Evolutionary conservation across 2,888 invertebrate species (phyloP), one percentile per base, ranked within the genome.

Genomic region (Melanotus villosus): DNA sequence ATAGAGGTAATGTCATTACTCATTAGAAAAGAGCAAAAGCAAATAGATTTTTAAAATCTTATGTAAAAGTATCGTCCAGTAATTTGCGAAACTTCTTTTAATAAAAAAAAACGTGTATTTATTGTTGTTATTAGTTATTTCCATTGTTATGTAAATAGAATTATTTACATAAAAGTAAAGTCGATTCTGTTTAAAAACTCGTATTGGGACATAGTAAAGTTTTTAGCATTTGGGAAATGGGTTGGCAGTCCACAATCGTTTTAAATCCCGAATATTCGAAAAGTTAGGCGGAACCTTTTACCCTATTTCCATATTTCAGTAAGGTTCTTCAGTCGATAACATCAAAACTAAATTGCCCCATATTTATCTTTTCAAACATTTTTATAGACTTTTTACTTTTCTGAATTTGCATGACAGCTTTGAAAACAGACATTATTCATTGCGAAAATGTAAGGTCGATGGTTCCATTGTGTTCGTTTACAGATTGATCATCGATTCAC

Each of bases 251-350:
- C 60, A 65, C 70, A 60, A 65, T 63, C 70, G 69, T 70, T 72
- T 70, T 72, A 68, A 71, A 71, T 71, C 64, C n/a, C 65, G 54
- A 59, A 69, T 38, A 69, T 65, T 70, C 56, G 73, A 71, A 73
- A 71, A 73, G 71, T 73, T 73, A 59, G 65, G 66, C 65, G 74
- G 72, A 74, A 74, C 74, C 74, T 74, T 74, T 74, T 72, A 72
- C 72, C 74, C 74, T 43, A 74, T 74, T 72, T 74, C 74, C 72
- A 74, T 70, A 68, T 74, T 74, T 70, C 70, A 68, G 68, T 71
- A 71, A 74, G 72, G 65, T 70, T 43, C 63, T 57, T 47, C 60
- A 65, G 60, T 69, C 70, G 54, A 70, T 62, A 66, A 70, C 59
- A 66, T 65, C 62, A 70, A 60, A 62, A 62, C 65, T 65, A 69